Base-by-base conservation (phyloP, 2,888 invertebrate genomes). In the Heliconius charithonia region DNA sequence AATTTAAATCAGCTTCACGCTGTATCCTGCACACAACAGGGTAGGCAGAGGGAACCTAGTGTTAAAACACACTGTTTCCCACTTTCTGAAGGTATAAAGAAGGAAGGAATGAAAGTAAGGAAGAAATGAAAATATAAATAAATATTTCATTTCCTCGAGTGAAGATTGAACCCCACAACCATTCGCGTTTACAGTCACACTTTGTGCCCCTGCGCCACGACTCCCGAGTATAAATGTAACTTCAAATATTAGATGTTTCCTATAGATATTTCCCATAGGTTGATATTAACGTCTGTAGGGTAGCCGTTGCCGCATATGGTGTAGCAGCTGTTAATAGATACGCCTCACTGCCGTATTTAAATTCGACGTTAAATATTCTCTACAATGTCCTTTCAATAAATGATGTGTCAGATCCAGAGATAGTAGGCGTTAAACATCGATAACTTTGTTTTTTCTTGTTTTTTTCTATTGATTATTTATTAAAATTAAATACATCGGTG, bases 281-380 rank as follows among this genome's bases (percentile, higher is more conserved):
- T 9, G 9, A 9, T 37, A 65, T 73, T 65, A 56, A 77, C 71
- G 73, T 78, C 76, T 78, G 29, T 56, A 19, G 76, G 76, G 73
- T 76, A 73, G 76, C 59, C 65, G 56, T 71, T 72, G 70, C 19
- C 76, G 65, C 82, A 80, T 81, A 83, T 77, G 82, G 80, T 72
- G 16, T 75, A 70, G 74, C 82, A 83, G 82, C 80, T 83, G 82
- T 76, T 72, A 74, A 7, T 13, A 56, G 56, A 63, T 83, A 80
- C 76, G 76, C 78, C 45, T 76, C 76, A 62, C 76, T 32, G 80
- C 59, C 63, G 41, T 65, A 16, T 80, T 77, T 78, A 79, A 66
- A 79, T 77, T 78, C 77, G 72, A 76, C 78, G 37, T 63, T 75
- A 80, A 72, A 78, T 41, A 72, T 66, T 51, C n/a, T 71, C 32